Evolutionary conservation across 1,140 invertebrate species (phyloP), one percentile per base, ranked within the genome.

Genomic region (Brachionus angularis): DNA sequence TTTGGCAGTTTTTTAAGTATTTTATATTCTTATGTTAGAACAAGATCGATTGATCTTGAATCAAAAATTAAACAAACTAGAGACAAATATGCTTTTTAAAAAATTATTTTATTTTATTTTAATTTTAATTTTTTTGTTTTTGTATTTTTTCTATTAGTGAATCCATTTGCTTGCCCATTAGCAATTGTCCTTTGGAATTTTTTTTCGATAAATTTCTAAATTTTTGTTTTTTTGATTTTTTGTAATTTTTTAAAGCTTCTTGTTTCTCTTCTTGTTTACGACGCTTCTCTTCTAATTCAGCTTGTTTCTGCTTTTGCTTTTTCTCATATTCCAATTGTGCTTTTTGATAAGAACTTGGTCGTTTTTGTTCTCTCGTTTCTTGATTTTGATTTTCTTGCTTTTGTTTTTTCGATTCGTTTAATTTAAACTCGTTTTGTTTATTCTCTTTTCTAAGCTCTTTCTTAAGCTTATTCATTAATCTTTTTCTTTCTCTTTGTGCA

Each of bases 161-260:
- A 27, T 67, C 62, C 3, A 67, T 31, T 25, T 67, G 62, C 14
- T 33, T 18, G 2, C 62, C 62, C 62, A 67, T 67, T 31, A 67
- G 36, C 8, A 67, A 47, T 47, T 67, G 62, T 0, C 62, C 62
- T 21, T 23, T 67, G 10, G 46, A 47, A 14, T 44, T 67, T 36
- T 67, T 67, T 33, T 67, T 46, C 4, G 39, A 67, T 12, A 67
- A 50, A 34, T 46, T 47, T 36, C 16, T 67, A 50, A 67, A 67
- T 27, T 36, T 46, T 18, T 67, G 18, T 18, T 67, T 67, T 67
- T 67, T 67, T 14, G 42, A 46, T 47, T 67, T 67, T 67, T 67
- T 67, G 36, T 67, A 67, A 29, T 67, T 67, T 34, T 34, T 47
- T 8, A 67, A 36, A 33, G 62, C 62, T 3, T 46, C 25, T 23